Evolutionary conservation across 2,888 invertebrate genomes (phyloP), one percentile per base, ranked within the genome.

Genomic region (Brenthis hecate): DNA sequence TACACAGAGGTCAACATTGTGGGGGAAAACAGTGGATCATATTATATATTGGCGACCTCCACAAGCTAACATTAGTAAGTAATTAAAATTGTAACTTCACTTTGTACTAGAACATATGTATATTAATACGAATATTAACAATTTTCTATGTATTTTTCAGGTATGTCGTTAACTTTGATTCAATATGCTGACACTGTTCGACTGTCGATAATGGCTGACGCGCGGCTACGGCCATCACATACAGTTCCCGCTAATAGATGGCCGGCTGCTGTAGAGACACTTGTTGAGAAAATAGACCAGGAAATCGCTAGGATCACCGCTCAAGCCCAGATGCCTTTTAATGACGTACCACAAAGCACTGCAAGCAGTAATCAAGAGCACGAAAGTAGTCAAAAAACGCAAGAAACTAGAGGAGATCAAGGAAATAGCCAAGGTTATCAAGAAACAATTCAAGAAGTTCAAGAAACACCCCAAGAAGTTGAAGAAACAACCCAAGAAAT

Each of bases 21-120:
- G 96, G 94, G 95, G 95, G 0, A 95, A 96, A 72, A 92, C 94
- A 11, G 93, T 96, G 1, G 93, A 93, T 4, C 92, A 93, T 54
- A 94, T 95, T 0, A 87, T 96, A 65, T 96, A 95, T 78, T 96
- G 96, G 96, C 90, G 95, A 74, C 96, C 96, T 13, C 95, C 96
- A 0, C 96, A 96, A 83, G 95, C 96, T 65, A 96, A 96, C 84
- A 95, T 96, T 73, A 95, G 96, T 96, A 84, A 94, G 95, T 93
- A 56, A 65, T 43, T 3, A 62, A 58, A 16, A 43, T 6, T 32
- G 2, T 47, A 54, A 4, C 6, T 14, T 28, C 11, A 55, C 5
- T 55, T 19, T 23, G 23, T 19, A 48, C 16, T 19, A 23, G 36
- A 16, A n/a, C 16, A 14, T 19, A 19, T 19, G 19, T 19, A 19